Percentiles rank a stretch among this genome's conserved stretches.
Conservation (phyloP, 2,113 vertebrate species). For the Pseudorhombus dupliciocellatus region DNA sequence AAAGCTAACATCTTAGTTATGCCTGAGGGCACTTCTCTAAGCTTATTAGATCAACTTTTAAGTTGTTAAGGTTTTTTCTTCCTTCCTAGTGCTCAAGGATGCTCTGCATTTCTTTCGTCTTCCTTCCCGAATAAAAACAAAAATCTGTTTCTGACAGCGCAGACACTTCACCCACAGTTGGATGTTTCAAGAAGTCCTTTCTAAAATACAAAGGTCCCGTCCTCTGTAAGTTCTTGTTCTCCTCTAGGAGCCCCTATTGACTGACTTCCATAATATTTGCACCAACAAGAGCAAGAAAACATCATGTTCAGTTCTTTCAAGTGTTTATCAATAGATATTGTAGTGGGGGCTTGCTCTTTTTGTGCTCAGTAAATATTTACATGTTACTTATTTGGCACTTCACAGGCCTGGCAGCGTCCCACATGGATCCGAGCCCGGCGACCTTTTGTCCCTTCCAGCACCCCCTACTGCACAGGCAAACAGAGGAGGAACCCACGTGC, state of each 20-base stretch:
- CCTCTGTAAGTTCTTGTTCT: not conserved
- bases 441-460: slow-evolving; percentile 56
- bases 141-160: not conserved
- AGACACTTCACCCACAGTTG: slow-evolving; percentile 15
- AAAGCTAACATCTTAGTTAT: not conserved
- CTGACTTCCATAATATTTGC: not conserved
- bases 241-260: not conserved
- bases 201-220: not conserved
- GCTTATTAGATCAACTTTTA: not conserved
- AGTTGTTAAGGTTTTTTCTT: not conserved
- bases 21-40: not conserved
- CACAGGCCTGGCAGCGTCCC: slow-evolving; percentile 25
- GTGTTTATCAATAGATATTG: slow-evolving; percentile 20
- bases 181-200: slow-evolving; percentile 10
- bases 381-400: slow-evolving; percentile 47
- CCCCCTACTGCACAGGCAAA: slow-evolving; percentile 13
- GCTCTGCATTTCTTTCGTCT: slow-evolving; percentile 5
- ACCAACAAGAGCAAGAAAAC: not conserved
- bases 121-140: not conserved
- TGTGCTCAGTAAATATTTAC: slow-evolving; percentile 73
- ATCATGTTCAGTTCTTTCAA: slow-evolving; percentile 22
- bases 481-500: not conserved
- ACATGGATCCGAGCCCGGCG: slow-evolving; percentile 41
- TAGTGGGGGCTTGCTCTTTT: slow-evolving; percentile 27
- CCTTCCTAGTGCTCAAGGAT: not conserved